Evolutionary conservation across 2,113 vertebrate species (phyloP).

Genomic region (Galemys pyrenaicus): DNA sequence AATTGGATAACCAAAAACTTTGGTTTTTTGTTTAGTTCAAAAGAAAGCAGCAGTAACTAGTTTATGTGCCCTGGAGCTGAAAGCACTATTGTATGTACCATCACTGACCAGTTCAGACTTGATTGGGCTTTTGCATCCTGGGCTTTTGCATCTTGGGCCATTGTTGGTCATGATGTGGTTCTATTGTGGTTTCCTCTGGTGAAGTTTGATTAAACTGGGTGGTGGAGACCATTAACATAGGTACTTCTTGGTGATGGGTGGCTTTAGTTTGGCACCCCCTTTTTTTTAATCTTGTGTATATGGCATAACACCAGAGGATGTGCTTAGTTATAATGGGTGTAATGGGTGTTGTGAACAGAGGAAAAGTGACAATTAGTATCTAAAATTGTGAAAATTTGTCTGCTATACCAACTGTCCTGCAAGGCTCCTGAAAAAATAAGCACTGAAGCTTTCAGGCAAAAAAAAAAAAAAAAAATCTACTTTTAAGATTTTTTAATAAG

Average conservation of each 20-base stretch:
- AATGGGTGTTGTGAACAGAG: too few relatives aligned
- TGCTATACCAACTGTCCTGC: neutral
- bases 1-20: neutral
- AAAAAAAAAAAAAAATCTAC: too few relatives aligned
- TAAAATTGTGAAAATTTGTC: neutral
- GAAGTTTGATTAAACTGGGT: neutral
- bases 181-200: neutral
- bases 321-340: neutral
- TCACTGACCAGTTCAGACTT: neutral
- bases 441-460: neutral
- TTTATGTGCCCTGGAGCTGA: neutral
- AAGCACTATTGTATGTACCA: neutral
- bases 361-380: neutral
- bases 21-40: neutral
- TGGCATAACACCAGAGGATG: neutral
- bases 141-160: neutral
- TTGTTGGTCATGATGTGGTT: neutral
- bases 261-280: neutral
- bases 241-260: neutral
- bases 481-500: too few relatives aligned
- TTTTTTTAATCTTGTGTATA: neutral
- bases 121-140: neutral
- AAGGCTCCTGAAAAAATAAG: neutral
- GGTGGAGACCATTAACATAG: neutral
- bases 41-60: neutral